Conservation (phyloP, 2,113 vertebrate species). For the Oxygymnocypris stewartii region DNA sequence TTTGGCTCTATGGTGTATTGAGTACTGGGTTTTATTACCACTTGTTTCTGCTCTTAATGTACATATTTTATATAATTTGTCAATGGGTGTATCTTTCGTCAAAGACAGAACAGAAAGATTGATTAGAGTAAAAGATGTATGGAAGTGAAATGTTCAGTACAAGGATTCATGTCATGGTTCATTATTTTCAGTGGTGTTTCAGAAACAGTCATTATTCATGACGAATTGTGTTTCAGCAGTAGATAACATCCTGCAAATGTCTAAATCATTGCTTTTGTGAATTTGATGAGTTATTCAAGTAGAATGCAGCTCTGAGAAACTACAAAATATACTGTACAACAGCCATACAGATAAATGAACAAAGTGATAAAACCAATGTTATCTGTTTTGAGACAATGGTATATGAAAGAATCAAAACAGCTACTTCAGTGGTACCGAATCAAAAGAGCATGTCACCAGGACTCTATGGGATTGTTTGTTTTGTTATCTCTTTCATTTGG, state of each 20-base stretch:
- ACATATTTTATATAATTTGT: not conserved
- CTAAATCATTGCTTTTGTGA: slow-evolving; percentile 6
- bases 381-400: not conserved
- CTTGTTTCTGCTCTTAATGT: not conserved
- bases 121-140: not conserved
- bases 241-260: not conserved
- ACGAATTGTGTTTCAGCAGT: not conserved
- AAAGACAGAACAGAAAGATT: not conserved
- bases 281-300: not conserved
- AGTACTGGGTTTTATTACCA: not conserved
- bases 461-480: not conserved
- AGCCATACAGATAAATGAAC: too few relatives aligned
- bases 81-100: not conserved
- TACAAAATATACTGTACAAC: not conserved
- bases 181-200: slow-evolving; percentile 2
- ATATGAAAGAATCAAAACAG: not conserved
- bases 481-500: not conserved
- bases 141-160: slow-evolving; percentile 45
- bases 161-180: slow-evolving; percentile 8
- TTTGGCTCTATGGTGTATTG: not conserved
- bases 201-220: not conserved
- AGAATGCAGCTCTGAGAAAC: not conserved
- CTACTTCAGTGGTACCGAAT: not conserved
- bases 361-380: not conserved
- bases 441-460: not conserved